These are phyloP conservation scores for Andrena camellia DNA, from an alignment of 2,888 invertebrate species.

Conservation along the genomic window DNA sequence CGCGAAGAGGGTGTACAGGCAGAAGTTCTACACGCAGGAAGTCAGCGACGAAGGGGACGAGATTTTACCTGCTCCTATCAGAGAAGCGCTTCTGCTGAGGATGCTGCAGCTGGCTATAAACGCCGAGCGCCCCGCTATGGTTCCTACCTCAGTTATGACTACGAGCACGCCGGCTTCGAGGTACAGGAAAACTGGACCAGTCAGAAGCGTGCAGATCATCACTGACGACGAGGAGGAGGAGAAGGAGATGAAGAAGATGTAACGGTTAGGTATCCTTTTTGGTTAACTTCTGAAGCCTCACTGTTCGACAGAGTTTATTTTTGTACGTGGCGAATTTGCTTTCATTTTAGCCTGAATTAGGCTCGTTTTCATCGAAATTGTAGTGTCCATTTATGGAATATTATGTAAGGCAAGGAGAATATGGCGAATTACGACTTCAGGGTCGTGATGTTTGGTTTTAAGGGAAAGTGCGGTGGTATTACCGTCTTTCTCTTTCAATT, in stretches of 20 bases:
- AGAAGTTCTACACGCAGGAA: slow-evolving; percentile 80
- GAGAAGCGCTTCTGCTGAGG: slow-evolving; percentile 90
- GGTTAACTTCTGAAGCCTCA: background rate
- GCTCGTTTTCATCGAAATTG: background rate
- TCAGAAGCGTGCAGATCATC: slow-evolving; percentile 90
- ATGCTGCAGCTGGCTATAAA: slow-evolving; percentile 91
- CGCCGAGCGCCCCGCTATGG: slow-evolving; percentile 85
- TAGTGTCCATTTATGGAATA: background rate
- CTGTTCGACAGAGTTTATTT: background rate
- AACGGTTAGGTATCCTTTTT: slow-evolving; percentile 29
- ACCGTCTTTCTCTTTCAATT: background rate
- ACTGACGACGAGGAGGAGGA: slow-evolving; percentile 87
- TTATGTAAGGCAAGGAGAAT: background rate
- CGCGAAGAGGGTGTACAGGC: slow-evolving; percentile 81
- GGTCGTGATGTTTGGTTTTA: background rate
- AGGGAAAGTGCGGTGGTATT: background rate
- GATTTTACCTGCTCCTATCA: slow-evolving; percentile 89
- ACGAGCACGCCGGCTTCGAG: slow-evolving; percentile 81
- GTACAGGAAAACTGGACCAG: slow-evolving; percentile 86
- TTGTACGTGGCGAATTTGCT: background rate
- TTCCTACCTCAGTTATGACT: slow-evolving; percentile 84
- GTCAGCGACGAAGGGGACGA: slow-evolving; percentile 86
- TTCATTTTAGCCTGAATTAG: background rate
- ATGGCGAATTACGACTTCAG: background rate
- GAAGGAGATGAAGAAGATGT: slow-evolving; percentile 80